Evolutionary conservation across 2,797 vertebrate genomes (phyloP).

Genomic region (Spinus olivaceus): DNA sequence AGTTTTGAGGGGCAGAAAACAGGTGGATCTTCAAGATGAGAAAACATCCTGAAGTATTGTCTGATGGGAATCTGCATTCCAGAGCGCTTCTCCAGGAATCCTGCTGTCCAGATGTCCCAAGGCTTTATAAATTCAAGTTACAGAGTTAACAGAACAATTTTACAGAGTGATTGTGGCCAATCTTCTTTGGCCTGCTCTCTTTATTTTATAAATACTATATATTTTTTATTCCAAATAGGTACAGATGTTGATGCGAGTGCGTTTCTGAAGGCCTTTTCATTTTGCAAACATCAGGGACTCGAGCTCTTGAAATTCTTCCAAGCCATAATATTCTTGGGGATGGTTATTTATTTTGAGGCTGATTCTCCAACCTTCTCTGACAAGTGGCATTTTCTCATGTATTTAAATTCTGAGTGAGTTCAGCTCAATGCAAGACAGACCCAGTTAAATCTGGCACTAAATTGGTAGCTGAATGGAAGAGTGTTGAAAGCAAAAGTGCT

Average conservation of each 20-base stretch:
- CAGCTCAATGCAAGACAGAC: background rate
- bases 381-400: background rate
- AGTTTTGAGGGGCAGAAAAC: slow-evolving; percentile 39
- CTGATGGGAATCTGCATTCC: slow-evolving; percentile 36
- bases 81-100: slow-evolving; percentile 49
- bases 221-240: slow-evolving; percentile 33
- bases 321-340: slow-evolving; percentile 55
- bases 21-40: slow-evolving; percentile 54
- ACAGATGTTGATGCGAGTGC: slow-evolving; percentile 7
- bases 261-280: slow-evolving; percentile 48
- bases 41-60: background rate
- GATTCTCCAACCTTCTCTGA: background rate
- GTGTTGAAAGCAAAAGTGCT: slow-evolving; percentile 19
- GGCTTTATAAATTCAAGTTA: slow-evolving; percentile 53
- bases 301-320: slow-evolving; percentile 40
- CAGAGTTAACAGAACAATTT: slow-evolving; percentile 39
- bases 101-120: slow-evolving; percentile 29
- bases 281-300: slow-evolving; percentile 37
- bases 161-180: slow-evolving; percentile 38
- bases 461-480: background rate
- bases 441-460: background rate
- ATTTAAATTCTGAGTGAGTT: background rate
- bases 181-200: slow-evolving; percentile 35
- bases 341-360: slow-evolving; percentile 26
- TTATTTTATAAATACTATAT: slow-evolving; percentile 57